A percentile compares a stretch with the other conserved stretches of the same genome.
Evolutionary conservation across 2,888 invertebrate species (phyloP).

Genomic region (Nebria brevicollis): DNA sequence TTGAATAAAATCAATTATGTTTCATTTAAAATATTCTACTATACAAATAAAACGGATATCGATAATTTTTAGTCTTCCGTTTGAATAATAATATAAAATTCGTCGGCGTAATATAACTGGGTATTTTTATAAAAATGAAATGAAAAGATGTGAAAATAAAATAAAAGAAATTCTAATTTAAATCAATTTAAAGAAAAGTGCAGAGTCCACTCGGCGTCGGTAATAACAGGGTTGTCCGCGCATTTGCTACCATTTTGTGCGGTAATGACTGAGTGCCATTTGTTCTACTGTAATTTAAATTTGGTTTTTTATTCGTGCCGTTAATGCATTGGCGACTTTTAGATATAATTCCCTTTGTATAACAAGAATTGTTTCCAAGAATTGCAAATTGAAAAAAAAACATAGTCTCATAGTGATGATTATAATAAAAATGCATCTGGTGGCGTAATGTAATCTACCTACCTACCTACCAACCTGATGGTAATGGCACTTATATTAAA

Average conservation of each 20-base stretch:
- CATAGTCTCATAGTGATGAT: not conserved
- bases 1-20: not conserved
- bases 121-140: not conserved
- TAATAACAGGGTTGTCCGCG: conserved; percentile 32
- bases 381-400: not conserved
- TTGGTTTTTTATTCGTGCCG: conserved; percentile 3
- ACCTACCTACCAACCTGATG: not conserved
- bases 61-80: too few species aligned
- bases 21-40: too few species aligned
- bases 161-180: conserved; percentile 40
- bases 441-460: not conserved
- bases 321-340: not conserved
- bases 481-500: not conserved
- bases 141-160: conserved; percentile 9
- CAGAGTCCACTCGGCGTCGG: conserved; percentile 2
- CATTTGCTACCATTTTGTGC: conserved; percentile 27
- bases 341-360: conserved; percentile 1
- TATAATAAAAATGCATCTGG: not conserved
- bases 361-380: not conserved
- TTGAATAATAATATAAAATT: too few species aligned
- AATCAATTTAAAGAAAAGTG: conserved; percentile 37
- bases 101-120: too few species aligned
- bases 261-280: conserved; percentile 29
- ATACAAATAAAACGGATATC: not conserved
- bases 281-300: not conserved